Percentiles rank a stretch among this genome's conserved stretches.
Conservation (phyloP, 2,797 vertebrate species). For the Enteromius argenteus region DNA sequence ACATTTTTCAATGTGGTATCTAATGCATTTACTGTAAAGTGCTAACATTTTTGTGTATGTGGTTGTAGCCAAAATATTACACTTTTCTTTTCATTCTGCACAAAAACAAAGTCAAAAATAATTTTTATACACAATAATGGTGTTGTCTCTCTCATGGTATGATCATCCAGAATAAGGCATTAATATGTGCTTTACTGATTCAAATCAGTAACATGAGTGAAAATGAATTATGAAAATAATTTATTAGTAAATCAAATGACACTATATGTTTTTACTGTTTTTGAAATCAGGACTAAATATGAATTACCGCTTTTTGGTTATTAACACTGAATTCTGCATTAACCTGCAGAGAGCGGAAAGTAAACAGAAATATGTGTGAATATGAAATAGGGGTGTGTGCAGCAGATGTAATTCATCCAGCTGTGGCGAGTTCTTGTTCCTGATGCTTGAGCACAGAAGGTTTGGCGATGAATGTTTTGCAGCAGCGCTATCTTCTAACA, state of each 20-base stretch:
- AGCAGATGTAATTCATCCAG: background rate
- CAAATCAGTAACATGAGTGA: too few relatives aligned
- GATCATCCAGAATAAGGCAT: background rate
- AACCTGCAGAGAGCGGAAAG: background rate
- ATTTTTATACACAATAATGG: background rate
- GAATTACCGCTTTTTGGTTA: background rate
- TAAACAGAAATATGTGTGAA: constrained; percentile 2
- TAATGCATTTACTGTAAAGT: too few relatives aligned
- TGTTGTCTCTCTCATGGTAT: background rate
- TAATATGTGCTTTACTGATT: too few relatives aligned
- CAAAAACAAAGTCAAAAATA: too few relatives aligned
- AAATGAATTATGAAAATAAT: too few relatives aligned
- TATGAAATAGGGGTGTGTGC: background rate
- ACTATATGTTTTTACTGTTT: too few relatives aligned
- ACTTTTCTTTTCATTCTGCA: too few relatives aligned
- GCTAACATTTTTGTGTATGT: too few relatives aligned
- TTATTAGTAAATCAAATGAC: too few relatives aligned
- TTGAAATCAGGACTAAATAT: background rate
- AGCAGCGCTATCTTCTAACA: background rate
- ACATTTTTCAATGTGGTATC: too few relatives aligned
- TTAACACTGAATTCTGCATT: background rate
- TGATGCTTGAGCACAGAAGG: background rate
- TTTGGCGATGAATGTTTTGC: background rate
- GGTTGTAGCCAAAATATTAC: too few relatives aligned
- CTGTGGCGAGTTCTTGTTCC: background rate